Base-by-base conservation (phyloP, 2,797 vertebrate species). In the Galaxias olidus region DNA sequence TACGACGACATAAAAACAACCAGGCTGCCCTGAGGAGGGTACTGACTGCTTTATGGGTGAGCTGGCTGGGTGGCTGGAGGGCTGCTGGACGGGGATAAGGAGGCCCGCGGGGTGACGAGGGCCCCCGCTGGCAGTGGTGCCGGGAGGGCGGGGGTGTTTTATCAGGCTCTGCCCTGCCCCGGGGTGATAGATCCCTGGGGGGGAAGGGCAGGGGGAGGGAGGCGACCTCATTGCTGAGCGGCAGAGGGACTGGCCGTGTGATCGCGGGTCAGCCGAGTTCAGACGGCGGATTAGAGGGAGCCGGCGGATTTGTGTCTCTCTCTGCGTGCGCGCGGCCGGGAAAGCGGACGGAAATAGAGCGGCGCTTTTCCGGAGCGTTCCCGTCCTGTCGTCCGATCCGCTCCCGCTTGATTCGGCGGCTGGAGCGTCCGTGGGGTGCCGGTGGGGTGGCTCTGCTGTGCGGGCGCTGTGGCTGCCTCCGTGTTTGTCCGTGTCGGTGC, bases 251-350 rank as follows among this genome's bases (percentile, higher is more conserved):
- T 41, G 59, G 61, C 61, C 68, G 45, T 65, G 55, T 73, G 69
- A 79, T 81, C 75, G 75, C 59, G 69, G 72, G 71, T 65, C 75
- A 14, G 13, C 10, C 9, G 10, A 74, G 69, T 74, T 83, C 61
- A 55, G 48, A 41, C 68, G 67, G 65, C 76, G 80, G 84, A 87
- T 87, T 83, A 40, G 1, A 61, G 10, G 2, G 4, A 86, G 67
- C 55, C 68, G 12, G 75, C 55, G 78, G 77, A 84, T 84, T 83
- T 84, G 74, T 78, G 67, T 80, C 58, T n/a, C n/a, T n/a, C n/a
- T n/a, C n/a, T n/a, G n/a, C 63, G 10, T 62, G 54, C 51, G 59
- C 77, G 78, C 66, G 61, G 79, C 75, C 62, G 67, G 77, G 68
- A 77, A 83, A 75, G 81, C 66, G 72, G 67, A 66, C 15, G 61